phyloP scores from a whole-genome alignment of 2,113 vertebrate genomes.

The Trachemys scripta region DNA sequence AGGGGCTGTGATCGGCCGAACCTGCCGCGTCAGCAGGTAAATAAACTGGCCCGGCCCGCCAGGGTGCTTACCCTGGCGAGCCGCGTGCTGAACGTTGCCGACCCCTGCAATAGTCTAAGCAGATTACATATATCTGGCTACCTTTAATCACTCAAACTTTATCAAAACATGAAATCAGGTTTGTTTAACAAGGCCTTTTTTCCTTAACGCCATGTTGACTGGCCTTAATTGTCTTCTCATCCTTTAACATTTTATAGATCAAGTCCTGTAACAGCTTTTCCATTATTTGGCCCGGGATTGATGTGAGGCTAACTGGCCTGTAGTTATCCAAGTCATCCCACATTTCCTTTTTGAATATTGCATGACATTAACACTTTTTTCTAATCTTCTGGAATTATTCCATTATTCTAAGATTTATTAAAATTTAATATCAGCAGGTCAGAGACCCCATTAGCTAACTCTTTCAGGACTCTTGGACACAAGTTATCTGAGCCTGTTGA shows the following conservation, averaged over 20 bases:
- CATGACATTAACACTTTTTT: neutral
- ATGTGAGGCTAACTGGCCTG: neutral
- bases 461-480: neutral
- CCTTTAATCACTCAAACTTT: neutral
- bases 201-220: neutral
- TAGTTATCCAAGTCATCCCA: neutral
- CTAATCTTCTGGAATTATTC: neutral
- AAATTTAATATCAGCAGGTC: neutral
- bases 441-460: neutral
- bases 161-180: neutral
- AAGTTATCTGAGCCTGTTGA: neutral
- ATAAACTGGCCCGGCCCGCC: no score
- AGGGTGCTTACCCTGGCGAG: no score
- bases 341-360: neutral
- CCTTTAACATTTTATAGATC: neutral
- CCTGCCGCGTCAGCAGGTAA: no score
- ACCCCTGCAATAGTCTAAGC: neutral
- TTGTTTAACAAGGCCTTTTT: neutral
- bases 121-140: neutral
- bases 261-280: neutral
- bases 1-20: no score
- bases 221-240: neutral
- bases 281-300: neutral
- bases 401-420: neutral
- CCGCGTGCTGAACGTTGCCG: no score